Percentiles rank a stretch among this genome's conserved stretches.
Conservation (phyloP, 2,888 invertebrate genomes). For the Catotricha subobsoleta region DNA sequence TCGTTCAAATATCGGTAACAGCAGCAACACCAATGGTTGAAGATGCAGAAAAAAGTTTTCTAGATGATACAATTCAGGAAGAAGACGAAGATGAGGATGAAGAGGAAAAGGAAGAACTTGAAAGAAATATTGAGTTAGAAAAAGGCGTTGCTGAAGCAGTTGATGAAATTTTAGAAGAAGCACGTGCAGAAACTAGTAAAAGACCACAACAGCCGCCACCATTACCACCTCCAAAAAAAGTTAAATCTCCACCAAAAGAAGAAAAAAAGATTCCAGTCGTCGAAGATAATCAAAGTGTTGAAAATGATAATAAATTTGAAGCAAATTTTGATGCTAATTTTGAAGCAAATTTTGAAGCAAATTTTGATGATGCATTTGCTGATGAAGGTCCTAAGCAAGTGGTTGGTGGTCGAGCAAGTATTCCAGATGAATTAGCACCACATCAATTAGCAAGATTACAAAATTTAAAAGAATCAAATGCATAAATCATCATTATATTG, state of each 20-base stretch:
- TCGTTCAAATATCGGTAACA: slow-evolving; percentile 81
- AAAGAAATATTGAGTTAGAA: slow-evolving; percentile 15
- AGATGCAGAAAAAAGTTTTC: slow-evolving; percentile 64
- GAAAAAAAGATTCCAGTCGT: slow-evolving; percentile 2
- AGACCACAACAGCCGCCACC: slow-evolving; percentile 8
- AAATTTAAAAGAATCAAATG: slow-evolving; percentile 79
- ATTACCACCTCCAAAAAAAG: slow-evolving; percentile 9
- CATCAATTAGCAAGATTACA: slow-evolving; percentile 75
- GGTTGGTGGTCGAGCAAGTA: slow-evolving; percentile 47
- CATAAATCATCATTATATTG: slow-evolving; percentile 35
- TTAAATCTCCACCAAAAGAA: slow-evolving; percentile 10
- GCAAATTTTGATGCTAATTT: slow-evolving; percentile 16
- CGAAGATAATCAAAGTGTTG: slow-evolving; percentile 16
- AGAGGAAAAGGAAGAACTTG: slow-evolving; percentile 18
- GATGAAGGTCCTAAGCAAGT: slow-evolving; percentile 40
- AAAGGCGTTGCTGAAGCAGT: slow-evolving; percentile 12
- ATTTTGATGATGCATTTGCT: slow-evolving; percentile 32
- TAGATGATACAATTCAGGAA: slow-evolving; percentile 30
- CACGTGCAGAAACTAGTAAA: slow-evolving; percentile 5
- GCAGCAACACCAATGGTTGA: slow-evolving; percentile 84
- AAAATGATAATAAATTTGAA: slow-evolving; percentile 15
- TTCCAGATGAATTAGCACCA: slow-evolving; percentile 76
- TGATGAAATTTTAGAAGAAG: slow-evolving; percentile 10
- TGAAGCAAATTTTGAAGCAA: slow-evolving; percentile 28
- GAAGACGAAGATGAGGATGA: slow-evolving; percentile 19